Conservation (phyloP, 1,140 invertebrate genomes). For the Drosophila ficusphila region DNA sequence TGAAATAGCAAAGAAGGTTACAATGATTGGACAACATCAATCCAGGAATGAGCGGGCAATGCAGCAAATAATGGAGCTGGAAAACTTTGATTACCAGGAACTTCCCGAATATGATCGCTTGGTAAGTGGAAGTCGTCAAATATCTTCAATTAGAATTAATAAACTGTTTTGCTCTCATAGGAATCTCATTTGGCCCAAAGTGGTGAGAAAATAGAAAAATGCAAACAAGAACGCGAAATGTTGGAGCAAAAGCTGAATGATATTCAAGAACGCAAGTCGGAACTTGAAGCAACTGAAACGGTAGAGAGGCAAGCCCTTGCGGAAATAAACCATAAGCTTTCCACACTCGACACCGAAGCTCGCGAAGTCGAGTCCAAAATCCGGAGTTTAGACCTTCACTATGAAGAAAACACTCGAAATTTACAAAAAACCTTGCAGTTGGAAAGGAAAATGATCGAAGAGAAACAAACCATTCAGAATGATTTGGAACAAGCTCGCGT, state of each 20-base stretch:
- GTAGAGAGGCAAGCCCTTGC: slow-evolving; percentile 26
- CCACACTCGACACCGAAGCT: slow-evolving; percentile 23
- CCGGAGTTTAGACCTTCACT: slow-evolving; percentile 52
- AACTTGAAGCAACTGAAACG: background rate
- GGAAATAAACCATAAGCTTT: slow-evolving; percentile 20
- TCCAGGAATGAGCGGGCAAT: slow-evolving; percentile 32
- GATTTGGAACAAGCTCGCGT: slow-evolving; percentile 27
- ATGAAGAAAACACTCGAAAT: slow-evolving; percentile 41
- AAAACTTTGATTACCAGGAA: slow-evolving; percentile 59
- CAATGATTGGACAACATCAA: slow-evolving; percentile 38
- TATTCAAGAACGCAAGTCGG: slow-evolving; percentile 9
- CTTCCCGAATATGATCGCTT: slow-evolving; percentile 52
- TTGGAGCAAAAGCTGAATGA: slow-evolving; percentile 35
- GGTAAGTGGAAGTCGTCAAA: background rate
- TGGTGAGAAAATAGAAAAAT: slow-evolving; percentile 48
- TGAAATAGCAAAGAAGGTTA: slow-evolving; percentile 34
- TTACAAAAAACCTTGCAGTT: slow-evolving; percentile 45
- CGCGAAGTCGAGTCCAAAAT: slow-evolving; percentile 35
- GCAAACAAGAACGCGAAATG: slow-evolving; percentile 20
- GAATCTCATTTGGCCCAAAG: slow-evolving; percentile 41
- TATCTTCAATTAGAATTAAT: background rate
- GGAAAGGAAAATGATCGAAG: slow-evolving; percentile 15
- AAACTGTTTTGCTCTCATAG: slow-evolving; percentile 5
- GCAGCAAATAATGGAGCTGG: slow-evolving; percentile 64
- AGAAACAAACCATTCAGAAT: slow-evolving; percentile 15